Conservation (phyloP, 2,797 vertebrate genomes). For the Tympanoctomys barrerae region DNA sequence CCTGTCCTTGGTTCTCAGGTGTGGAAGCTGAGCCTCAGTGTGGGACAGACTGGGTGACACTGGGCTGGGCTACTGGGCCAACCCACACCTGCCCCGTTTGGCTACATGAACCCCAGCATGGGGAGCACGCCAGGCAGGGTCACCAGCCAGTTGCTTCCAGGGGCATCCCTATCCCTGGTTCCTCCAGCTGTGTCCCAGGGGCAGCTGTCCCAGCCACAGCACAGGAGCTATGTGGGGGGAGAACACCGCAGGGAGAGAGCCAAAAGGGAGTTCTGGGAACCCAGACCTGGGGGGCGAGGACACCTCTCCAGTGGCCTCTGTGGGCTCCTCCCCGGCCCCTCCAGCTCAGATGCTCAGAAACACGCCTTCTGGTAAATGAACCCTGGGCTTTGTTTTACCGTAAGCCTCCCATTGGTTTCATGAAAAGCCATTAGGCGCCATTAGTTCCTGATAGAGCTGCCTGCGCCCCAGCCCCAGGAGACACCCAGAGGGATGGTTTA, state of each 20-base stretch:
- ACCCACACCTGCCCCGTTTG: no score
- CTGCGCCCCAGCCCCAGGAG: background rate
- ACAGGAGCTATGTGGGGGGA: accelerated
- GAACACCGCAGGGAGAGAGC: background rate
- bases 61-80: background rate
- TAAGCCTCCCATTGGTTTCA: background rate
- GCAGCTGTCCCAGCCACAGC: background rate
- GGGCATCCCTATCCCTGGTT: accelerated
- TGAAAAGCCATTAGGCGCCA: background rate
- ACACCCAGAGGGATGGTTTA: background rate
- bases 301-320: background rate
- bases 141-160: background rate
- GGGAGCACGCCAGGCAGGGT: no score
- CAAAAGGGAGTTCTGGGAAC: background rate
- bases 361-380: background rate
- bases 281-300: background rate
- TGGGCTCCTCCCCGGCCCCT: accelerated
- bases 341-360: accelerated
- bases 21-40: background rate
- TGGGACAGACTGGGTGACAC: background rate
- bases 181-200: accelerated
- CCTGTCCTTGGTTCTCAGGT: background rate
- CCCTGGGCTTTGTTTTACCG: background rate
- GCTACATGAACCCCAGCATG: background rate
- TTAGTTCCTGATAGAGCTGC: background rate